These are phyloP conservation scores for Calliopum simillimum DNA, from an alignment of 2,888 invertebrate genomes.

Conservation along the genomic window DNA sequence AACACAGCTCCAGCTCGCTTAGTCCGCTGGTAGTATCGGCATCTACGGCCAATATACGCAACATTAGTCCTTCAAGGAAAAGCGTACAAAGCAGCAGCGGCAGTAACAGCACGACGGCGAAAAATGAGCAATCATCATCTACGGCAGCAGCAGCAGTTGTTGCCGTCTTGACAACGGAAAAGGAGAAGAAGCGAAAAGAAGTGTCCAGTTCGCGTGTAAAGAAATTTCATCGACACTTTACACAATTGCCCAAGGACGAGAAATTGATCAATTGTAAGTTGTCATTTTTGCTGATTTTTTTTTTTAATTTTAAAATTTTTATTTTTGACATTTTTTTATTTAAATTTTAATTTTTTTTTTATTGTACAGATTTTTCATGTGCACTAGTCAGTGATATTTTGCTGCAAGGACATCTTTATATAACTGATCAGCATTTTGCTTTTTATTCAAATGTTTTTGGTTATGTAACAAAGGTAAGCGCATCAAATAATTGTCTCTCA, in stretches of 20 bases:
- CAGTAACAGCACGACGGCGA: constrained; percentile 54
- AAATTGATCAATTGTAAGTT: constrained; percentile 86
- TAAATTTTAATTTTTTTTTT: constrained; percentile 41
- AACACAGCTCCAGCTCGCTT: constrained; percentile 52
- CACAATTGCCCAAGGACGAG: constrained; percentile 85
- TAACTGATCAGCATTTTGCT: constrained; percentile 94
- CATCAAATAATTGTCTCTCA: background rate
- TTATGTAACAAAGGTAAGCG: constrained; percentile 89
- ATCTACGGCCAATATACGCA: constrained; percentile 56
- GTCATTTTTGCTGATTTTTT: background rate
- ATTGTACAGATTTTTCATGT: constrained; percentile 86
- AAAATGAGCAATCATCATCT: constrained; percentile 51
- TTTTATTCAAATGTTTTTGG: constrained; percentile 97
- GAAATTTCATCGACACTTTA: constrained; percentile 90
- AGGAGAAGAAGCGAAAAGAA: constrained; percentile 66
- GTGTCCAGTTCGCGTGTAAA: constrained; percentile 77
- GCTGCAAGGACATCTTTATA: constrained; percentile 93
- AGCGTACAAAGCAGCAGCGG: constrained; percentile 50
- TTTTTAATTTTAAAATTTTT: background rate
- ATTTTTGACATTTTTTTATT: constrained; percentile 4
- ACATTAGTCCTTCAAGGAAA: constrained; percentile 55
- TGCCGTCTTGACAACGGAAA: constrained; percentile 50
- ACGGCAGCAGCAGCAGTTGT: constrained; percentile 38
- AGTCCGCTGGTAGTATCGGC: constrained; percentile 52
- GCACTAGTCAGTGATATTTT: constrained; percentile 92